phyloP scores from a whole-genome alignment of 2,797 vertebrate species.

The Oryzias sinensis region DNA sequence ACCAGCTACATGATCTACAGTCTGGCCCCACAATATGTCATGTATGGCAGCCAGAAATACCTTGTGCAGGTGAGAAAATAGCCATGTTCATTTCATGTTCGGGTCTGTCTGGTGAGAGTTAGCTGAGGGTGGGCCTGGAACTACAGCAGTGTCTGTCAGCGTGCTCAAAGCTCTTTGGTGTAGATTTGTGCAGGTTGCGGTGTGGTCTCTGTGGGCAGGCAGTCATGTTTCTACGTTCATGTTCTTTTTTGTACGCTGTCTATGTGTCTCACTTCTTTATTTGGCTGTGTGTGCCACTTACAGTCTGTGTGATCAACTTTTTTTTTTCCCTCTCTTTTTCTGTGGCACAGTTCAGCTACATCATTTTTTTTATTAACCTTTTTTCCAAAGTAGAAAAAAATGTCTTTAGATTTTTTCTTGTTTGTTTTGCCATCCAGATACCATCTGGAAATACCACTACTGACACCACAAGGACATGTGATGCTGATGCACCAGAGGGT shows the following conservation, averaged over 20 bases:
- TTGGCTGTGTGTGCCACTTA: conserved; percentile 31
- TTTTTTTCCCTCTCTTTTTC: conserved; percentile 9
- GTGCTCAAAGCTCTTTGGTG: conserved; percentile 29
- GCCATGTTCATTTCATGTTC: background rate
- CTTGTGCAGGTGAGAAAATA: conserved; percentile 82
- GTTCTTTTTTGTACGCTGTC: conserved; percentile 43
- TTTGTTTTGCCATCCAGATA: conserved; percentile 1
- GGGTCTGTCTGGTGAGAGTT: conserved; percentile 8
- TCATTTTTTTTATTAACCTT: background rate
- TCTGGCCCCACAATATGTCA: conserved; percentile 96
- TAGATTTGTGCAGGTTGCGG: conserved; percentile 30
- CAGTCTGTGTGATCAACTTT: conserved; percentile 33
- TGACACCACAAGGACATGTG: conserved; percentile 83
- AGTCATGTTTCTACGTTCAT: conserved; percentile 38
- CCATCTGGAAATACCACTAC: conserved; percentile 76
- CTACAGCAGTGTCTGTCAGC: conserved; percentile 14
- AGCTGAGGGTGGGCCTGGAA: conserved; percentile 12
- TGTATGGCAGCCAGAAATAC: conserved; percentile 99
- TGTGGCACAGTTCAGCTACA: conserved; percentile 11
- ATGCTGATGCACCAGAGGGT: conserved; percentile 93
- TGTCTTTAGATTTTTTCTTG: conserved; percentile 1
- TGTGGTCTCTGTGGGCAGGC: conserved; percentile 27
- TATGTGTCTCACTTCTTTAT: conserved; percentile 35
- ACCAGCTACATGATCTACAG: conserved; percentile 99
- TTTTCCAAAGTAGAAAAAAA: conserved; percentile 19